Percentiles rank a stretch among this genome's conserved stretches.
These are phyloP conservation scores for Apodemus sylvaticus DNA, from an alignment of 2,113 vertebrate species.

Conservation along the genomic window DNA sequence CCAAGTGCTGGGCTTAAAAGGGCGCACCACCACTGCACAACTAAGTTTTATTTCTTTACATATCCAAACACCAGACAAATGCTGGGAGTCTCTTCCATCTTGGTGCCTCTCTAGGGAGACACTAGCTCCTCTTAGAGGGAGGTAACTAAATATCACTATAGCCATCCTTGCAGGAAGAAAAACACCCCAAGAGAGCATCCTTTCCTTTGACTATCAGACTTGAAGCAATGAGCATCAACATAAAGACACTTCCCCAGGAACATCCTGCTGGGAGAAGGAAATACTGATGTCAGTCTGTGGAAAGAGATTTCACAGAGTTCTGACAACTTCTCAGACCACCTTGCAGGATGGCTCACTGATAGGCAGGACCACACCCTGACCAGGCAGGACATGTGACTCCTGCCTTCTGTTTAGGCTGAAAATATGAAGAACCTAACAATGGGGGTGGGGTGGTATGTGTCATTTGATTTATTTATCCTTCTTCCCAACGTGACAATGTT, in stretches of 20 bases:
- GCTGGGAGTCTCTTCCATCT: not conserved
- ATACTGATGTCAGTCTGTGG: not conserved
- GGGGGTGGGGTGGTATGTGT: not conserved
- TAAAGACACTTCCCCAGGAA: not conserved
- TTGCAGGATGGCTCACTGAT: not conserved
- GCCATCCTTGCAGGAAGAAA: not conserved
- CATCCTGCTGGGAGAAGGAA: not conserved
- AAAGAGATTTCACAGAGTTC: not conserved
- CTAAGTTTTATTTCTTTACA: not conserved
- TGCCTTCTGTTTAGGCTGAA: not conserved
- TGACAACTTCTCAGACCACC: not conserved
- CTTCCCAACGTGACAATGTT: not conserved
- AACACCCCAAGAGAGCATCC: no score
- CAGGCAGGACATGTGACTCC: not conserved
- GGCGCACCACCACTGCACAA: no score
- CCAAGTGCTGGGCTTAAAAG: not conserved
- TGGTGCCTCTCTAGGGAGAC: not conserved
- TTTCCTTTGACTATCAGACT: not conserved
- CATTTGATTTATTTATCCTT: not conserved
- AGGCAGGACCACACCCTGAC: not conserved
- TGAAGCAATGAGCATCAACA: not conserved
- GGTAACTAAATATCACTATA: not conserved
- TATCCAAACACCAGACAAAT: not conserved
- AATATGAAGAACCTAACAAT: not conserved
- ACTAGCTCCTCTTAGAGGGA: not conserved